Evolutionary conservation across 2,888 invertebrate genomes (phyloP).

Genomic region (Tolmerus cingulatus): DNA sequence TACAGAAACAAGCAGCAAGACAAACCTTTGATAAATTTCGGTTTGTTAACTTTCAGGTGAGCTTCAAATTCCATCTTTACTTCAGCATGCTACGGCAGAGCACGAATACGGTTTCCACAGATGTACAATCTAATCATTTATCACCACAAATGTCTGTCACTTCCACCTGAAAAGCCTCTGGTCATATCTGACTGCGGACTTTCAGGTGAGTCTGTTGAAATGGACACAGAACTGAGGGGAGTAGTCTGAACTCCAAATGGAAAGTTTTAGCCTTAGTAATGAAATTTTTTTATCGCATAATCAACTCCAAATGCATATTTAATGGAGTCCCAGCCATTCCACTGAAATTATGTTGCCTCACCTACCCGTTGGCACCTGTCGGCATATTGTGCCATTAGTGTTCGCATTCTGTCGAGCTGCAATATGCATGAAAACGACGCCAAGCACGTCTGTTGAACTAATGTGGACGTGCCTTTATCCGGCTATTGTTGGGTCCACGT

Average conservation of each 20-base stretch:
- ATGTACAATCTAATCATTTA: neutral
- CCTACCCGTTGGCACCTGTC: neutral
- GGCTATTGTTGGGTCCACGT: neutral
- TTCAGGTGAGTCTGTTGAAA: neutral
- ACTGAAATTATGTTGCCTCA: neutral
- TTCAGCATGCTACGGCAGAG: neutral
- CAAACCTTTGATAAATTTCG: neutral
- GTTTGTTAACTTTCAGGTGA: neutral
- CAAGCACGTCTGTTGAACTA: neutral
- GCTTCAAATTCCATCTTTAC: neutral
- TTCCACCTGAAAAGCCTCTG: neutral
- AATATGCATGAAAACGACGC: neutral
- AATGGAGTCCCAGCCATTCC: neutral
- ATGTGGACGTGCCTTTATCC: neutral
- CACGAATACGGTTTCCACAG: neutral
- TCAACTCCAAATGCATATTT: neutral
- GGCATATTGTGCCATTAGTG: neutral
- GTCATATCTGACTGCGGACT: neutral
- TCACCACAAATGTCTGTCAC: neutral
- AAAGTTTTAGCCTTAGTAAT: neutral
- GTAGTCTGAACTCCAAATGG: neutral
- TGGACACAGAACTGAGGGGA: neutral
- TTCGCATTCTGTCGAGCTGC: neutral
- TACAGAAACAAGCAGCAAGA: neutral
- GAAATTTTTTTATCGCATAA: neutral